Base-by-base conservation (phyloP, 2,113 vertebrate species). In the Aplodontia rufa region DNA sequence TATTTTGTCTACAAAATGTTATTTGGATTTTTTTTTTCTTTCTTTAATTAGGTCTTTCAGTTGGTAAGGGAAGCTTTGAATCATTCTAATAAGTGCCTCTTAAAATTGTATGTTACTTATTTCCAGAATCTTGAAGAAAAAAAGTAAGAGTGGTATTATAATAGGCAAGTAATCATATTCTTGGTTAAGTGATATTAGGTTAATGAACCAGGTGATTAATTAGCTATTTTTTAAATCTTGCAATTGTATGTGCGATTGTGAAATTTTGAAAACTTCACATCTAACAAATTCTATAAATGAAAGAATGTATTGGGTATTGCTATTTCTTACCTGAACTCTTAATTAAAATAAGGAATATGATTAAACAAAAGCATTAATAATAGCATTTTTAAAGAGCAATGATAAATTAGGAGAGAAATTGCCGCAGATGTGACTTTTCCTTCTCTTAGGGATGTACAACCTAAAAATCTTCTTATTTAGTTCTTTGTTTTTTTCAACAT, bases 71-170 rank as follows among this genome's bases (percentile, higher is more conserved):
- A 97, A 97, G 84, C 90, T 98, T 97, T 87, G 90, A 98, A 94
- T 96, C 87, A 98, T 97, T 98, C 96, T 97, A 97, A 97, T 96
- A 98, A 99, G 98, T 99, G 99, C 99, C 99, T 99, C 98, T 98
- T 98, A 98, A 98, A 98, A 98, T 98, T 98, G 98, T 99, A 98
- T 99, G 90, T 98, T 99, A 98, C 98, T 99, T 99, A 98, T 99
- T 99, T 99, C 98, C 98, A 98, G 96, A 98, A 97, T 97, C 97
- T 98, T 96, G 32, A 97, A 97, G 49, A 96, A 96, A 74, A 74
- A 45, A 72, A 87, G 71, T 79, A 82, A 58, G 47, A 94, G 35
- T 95, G 83, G 62, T 97, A 49, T 75, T 74, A 81, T 69, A 6
- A 93, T 94, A 84, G 79, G n/a, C 19, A 66, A 87, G 87, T 62